phyloP scores from a whole-genome alignment of 2,888 invertebrate species.

The Agrotis segetum region DNA sequence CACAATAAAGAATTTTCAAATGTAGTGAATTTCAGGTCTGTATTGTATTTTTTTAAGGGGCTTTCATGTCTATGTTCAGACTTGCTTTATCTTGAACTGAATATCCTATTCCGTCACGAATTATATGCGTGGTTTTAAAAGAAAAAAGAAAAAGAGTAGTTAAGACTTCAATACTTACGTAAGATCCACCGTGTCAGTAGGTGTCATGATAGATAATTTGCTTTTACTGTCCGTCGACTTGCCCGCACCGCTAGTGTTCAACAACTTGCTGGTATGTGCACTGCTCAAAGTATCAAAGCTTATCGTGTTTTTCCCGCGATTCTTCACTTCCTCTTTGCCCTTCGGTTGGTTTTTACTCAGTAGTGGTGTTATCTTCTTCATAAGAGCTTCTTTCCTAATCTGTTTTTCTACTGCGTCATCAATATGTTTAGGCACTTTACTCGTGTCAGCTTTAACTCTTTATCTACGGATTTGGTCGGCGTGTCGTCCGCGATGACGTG shows the following conservation, averaged over 20 bases:
- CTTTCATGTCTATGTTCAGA: too few relatives aligned
- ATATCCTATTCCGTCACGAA: too few relatives aligned
- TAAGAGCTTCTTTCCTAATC: constrained; percentile 34
- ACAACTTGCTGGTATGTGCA: constrained; percentile 22
- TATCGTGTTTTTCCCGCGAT: constrained; percentile 25
- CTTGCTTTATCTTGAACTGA: too few relatives aligned
- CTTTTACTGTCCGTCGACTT: constrained; percentile 27
- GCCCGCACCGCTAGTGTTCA: constrained; percentile 4
- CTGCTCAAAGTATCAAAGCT: constrained; percentile 44
- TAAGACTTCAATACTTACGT: constrained; percentile 40
- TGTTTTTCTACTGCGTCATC: constrained; percentile 40
- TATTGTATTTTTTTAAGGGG: too few relatives aligned
- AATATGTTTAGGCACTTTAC: constrained; percentile 43
- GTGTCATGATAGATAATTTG: constrained; percentile 14
- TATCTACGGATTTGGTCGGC: not conserved
- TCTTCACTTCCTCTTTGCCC: constrained; percentile 13
- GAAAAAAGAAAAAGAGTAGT: too few relatives aligned
- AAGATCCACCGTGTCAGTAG: constrained; percentile 49
- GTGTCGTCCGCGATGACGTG: constrained; percentile 39
- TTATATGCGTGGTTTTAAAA: too few relatives aligned
- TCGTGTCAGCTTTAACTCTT: constrained; percentile 34
- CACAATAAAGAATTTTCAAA: too few relatives aligned
- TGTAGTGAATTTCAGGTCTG: too few relatives aligned
- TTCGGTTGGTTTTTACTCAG: constrained; percentile 34
- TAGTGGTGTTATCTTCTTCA: constrained; percentile 36